phyloP scores from a whole-genome alignment of 1,140 invertebrate genomes.

The Danaus plexippus region DNA sequence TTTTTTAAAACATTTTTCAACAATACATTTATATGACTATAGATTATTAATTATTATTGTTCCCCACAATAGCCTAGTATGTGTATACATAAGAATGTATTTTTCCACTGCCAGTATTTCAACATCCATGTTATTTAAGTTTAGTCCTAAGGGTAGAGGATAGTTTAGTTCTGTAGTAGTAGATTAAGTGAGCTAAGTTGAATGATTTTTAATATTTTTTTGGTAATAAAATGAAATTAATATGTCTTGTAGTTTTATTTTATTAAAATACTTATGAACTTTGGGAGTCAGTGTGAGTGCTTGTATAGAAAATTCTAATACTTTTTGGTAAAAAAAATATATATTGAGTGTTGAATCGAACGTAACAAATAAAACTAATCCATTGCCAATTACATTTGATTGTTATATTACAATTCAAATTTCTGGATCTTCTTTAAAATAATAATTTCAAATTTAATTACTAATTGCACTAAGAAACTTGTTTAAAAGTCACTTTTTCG shows the following conservation, averaged over 20 bases:
- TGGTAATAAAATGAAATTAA: constrained; percentile 64
- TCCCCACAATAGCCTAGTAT: constrained; percentile 18
- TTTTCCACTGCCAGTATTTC: constrained; percentile 74
- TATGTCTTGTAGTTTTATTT: constrained; percentile 17
- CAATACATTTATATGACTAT: constrained; percentile 11
- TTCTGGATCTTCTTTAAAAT: no score
- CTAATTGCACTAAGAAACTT: no score
- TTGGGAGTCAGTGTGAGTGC: no score
- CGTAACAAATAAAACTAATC: no score
- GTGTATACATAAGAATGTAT: constrained; percentile 50
- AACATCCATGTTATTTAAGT: constrained; percentile 57
- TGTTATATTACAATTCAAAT: no score
- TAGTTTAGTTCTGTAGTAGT: constrained; percentile 48
- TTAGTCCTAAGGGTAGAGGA: constrained; percentile 44
- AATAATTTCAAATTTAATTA: no score
- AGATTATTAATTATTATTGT: constrained; percentile 9
- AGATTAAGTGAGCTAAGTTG: constrained; percentile 52
- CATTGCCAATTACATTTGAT: no score
- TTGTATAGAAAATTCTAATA: no score
- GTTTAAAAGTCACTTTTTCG: no score
- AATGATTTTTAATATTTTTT: constrained; percentile 73
- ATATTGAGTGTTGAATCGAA: no score
- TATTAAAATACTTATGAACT: neutral
- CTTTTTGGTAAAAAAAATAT: no score
- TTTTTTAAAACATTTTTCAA: constrained; percentile 8